phyloP scores from a whole-genome alignment of 2,113 vertebrate species.

The Pontoporia blainvillei region DNA sequence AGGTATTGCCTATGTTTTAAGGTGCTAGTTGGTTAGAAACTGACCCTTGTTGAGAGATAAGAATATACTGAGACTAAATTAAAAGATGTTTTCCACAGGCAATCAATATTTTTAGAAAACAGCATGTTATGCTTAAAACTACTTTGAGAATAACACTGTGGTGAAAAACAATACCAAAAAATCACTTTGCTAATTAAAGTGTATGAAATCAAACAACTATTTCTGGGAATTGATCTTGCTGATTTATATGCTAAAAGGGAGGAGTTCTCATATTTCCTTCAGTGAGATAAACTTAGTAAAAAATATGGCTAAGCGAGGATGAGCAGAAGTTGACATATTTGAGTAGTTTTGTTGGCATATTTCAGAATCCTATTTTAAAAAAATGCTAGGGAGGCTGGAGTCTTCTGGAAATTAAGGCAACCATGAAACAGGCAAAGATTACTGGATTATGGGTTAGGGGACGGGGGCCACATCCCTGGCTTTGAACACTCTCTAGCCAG shows the following conservation, averaged over 20 bases:
- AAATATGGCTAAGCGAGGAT: constrained; percentile 53
- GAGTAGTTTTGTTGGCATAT: constrained; percentile 56
- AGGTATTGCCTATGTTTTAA: neutral
- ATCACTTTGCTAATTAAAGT: constrained; percentile 45
- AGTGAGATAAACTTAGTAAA: constrained; percentile 52
- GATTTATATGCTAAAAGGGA: constrained; percentile 11
- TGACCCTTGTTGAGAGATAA: neutral
- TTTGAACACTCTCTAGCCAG: neutral
- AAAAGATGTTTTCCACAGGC: neutral
- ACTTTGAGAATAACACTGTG: constrained; percentile 29
- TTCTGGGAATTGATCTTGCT: constrained; percentile 11
- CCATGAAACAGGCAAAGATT: neutral
- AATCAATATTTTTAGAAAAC: constrained; percentile 42
- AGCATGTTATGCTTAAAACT: constrained; percentile 30
- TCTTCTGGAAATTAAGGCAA: constrained; percentile 8
- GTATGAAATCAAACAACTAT: constrained; percentile 48
- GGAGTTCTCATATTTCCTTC: constrained; percentile 5
- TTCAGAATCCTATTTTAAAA: constrained; percentile 21
- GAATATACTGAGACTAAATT: neutral
- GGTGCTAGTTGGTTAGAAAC: neutral
- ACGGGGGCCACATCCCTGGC: fast-evolving
- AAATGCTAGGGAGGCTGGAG: neutral
- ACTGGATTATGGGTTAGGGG: neutral
- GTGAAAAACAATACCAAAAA: constrained; percentile 4
- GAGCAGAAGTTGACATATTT: constrained; percentile 65